Evolutionary conservation across 1,140 invertebrate genomes (phyloP).

Genomic region (Neodiprion pinetum): DNA sequence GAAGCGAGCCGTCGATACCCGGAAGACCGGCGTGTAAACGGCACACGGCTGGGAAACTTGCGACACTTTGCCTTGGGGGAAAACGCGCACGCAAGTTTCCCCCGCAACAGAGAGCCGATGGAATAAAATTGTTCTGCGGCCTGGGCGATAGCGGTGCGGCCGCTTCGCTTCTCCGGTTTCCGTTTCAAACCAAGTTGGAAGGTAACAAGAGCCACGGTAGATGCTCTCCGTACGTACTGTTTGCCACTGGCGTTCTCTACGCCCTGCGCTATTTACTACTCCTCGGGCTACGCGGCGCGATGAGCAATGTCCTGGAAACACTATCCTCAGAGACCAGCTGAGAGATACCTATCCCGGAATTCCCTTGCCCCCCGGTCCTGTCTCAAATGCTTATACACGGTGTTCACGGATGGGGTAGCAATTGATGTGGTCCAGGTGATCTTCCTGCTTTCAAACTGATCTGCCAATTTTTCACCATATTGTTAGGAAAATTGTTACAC

Average conservation of each 20-base stretch:
- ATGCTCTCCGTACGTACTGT: conserved; percentile 18
- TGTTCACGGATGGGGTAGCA: background rate
- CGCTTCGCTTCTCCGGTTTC: conserved; percentile 20
- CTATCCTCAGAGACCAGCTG: conserved; percentile 25
- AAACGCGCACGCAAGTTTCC: conserved; percentile 41
- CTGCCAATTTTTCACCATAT: background rate
- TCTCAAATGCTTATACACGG: background rate
- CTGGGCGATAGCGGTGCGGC: background rate
- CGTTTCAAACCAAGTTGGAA: conserved; percentile 33
- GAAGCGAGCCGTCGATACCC: background rate
- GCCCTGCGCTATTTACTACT: conserved; percentile 17
- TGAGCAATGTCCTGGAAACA: conserved; percentile 39
- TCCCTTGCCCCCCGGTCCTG: background rate
- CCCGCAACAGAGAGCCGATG: conserved; percentile 45
- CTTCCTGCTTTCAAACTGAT: background rate
- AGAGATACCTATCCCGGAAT: background rate
- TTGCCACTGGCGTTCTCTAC: conserved; percentile 45
- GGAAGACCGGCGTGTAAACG: conserved; percentile 16
- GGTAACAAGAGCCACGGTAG: background rate
- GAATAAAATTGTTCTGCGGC: conserved; percentile 46
- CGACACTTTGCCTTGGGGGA: background rate
- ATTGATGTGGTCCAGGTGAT: background rate
- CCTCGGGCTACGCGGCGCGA: conserved; percentile 23
- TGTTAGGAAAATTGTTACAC: no score
- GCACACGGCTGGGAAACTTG: background rate